These are phyloP conservation scores for Apteryx owenii DNA, from an alignment of 2,113 vertebrate genomes.

Conservation along the genomic window DNA sequence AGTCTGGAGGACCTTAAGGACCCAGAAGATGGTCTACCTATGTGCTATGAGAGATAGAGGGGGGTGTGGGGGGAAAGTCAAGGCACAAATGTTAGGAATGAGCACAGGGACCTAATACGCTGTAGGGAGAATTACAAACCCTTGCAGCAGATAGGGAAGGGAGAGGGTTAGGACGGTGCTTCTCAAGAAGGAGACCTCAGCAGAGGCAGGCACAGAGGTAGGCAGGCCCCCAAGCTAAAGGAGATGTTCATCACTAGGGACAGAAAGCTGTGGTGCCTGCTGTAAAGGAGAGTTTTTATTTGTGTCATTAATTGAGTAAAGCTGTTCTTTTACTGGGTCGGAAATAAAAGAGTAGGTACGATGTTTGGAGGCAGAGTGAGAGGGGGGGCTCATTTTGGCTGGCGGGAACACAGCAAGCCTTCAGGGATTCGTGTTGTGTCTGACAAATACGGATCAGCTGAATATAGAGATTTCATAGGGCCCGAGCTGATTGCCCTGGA, in stretches of 20 bases:
- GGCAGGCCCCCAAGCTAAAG: background rate
- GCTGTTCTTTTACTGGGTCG: background rate
- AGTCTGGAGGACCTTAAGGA: background rate
- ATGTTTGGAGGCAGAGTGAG: background rate
- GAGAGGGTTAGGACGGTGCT: accelerated
- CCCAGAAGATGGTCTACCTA: background rate
- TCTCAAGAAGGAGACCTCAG: background rate
- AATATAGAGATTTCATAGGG: background rate
- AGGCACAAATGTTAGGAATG: background rate
- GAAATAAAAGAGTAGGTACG: background rate
- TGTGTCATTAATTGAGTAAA: background rate
- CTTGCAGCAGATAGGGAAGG: background rate
- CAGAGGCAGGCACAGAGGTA: background rate
- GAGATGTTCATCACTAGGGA: background rate
- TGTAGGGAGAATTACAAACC: background rate
- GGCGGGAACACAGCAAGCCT: background rate
- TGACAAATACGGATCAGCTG: background rate
- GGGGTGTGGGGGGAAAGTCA: background rate
- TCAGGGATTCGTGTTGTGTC: background rate
- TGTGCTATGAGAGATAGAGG: background rate
- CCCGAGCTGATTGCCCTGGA: background rate
- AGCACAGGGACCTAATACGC: background rate
- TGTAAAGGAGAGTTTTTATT: background rate
- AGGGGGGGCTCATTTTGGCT: background rate
- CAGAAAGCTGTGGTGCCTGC: background rate